These are phyloP conservation scores for Heteromyza rotundicornis DNA, from an alignment of 2,888 invertebrate genomes.

Conservation along the genomic window DNA sequence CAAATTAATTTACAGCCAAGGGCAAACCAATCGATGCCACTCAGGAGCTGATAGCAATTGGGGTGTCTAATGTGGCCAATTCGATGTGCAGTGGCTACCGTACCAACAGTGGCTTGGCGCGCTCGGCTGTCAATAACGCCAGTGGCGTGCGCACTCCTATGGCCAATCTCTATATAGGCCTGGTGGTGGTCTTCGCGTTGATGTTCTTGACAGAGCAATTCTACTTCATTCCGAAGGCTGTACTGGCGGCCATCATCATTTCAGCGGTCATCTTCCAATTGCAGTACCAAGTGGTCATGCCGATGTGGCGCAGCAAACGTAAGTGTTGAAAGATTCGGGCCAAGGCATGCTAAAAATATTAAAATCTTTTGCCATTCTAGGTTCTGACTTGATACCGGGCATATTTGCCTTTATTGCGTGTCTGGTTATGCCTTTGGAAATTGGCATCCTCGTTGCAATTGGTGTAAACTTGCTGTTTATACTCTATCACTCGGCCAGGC, in stretches of 20 bases:
- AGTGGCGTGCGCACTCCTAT: conserved; percentile 87
- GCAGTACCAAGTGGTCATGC: conserved; percentile 80
- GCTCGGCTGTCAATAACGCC: conserved; percentile 84
- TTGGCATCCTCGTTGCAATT: conserved; percentile 85
- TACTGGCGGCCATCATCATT: conserved; percentile 86
- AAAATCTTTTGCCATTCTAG: conserved; percentile 64
- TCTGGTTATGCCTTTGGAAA: conserved; percentile 80
- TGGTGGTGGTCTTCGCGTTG: conserved; percentile 81
- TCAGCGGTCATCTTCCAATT: conserved; percentile 91
- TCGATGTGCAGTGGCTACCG: conserved; percentile 84
- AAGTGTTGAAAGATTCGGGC: no score
- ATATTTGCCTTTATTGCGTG: conserved; percentile 86
- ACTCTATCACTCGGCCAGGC: conserved; percentile 85
- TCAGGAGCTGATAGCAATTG: conserved; percentile 88
- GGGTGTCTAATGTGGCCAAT: conserved; percentile 76
- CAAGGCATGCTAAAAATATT: not conserved
- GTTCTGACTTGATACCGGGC: conserved; percentile 85
- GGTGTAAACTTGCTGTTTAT: conserved; percentile 83
- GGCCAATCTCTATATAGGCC: conserved; percentile 80
- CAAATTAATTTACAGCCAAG: conserved; percentile 66
- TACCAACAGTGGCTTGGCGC: conserved; percentile 80
- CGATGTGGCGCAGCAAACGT: conserved; percentile 90
- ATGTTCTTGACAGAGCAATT: conserved; percentile 86
- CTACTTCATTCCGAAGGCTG: conserved; percentile 82
- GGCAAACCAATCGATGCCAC: conserved; percentile 85